These are phyloP conservation scores for Nasua narica DNA, from an alignment of 2,797 vertebrate genomes.

Conservation along the genomic window DNA sequence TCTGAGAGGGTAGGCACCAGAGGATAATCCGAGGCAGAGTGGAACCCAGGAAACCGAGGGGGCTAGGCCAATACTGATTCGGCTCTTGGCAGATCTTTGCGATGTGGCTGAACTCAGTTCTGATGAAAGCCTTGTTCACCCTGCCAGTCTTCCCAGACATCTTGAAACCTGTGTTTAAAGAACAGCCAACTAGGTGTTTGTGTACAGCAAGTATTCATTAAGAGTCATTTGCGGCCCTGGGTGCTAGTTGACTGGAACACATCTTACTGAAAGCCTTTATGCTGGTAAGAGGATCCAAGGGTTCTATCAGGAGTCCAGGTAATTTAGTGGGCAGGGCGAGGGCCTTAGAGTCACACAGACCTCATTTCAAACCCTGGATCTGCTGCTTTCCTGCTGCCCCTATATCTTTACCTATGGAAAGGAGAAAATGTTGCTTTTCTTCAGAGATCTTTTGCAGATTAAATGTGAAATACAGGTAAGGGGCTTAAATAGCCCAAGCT, in stretches of 20 bases:
- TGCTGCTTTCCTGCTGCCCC: neutral
- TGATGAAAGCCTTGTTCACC: neutral
- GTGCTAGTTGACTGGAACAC: neutral
- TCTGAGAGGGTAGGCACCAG: neutral
- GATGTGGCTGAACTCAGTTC: neutral
- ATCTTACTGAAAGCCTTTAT: neutral
- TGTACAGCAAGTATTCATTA: constrained; percentile 37
- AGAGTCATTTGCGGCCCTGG: neutral
- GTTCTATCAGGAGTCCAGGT: neutral
- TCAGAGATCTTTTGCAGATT: neutral
- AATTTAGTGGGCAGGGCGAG: neutral
- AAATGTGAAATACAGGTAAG: neutral
- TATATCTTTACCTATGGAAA: neutral
- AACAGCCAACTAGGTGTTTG: neutral
- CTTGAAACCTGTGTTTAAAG: neutral
- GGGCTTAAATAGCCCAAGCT: neutral
- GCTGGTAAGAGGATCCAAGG: neutral
- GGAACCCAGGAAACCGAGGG: neutral
- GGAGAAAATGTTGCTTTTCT: neutral
- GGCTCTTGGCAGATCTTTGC: neutral
- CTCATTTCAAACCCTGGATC: neutral
- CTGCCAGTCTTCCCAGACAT: neutral
- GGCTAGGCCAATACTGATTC: neutral
- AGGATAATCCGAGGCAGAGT: neutral
- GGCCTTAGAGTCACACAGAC: neutral